phyloP scores from a whole-genome alignment of 2,113 vertebrate species.

The Tricholaema leucomelas region DNA sequence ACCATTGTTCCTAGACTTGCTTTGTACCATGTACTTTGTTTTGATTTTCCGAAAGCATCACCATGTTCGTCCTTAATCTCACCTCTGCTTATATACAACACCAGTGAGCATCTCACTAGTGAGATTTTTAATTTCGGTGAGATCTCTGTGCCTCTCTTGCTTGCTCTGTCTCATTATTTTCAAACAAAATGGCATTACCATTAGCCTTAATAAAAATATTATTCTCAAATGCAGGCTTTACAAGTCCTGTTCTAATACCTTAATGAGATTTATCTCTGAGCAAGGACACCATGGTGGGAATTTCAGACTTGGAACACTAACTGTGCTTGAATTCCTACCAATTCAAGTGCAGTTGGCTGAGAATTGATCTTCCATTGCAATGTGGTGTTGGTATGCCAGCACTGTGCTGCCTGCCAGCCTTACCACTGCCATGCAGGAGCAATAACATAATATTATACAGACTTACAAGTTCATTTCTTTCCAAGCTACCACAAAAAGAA shows the following conservation, averaged over 20 bases:
- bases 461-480: conserved; percentile 24
- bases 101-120: background rate
- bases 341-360: conserved; percentile 13
- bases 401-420: conserved; percentile 33
- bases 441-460: conserved; percentile 3
- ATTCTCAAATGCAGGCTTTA: background rate
- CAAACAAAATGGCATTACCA: background rate
- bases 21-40: background rate
- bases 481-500: background rate
- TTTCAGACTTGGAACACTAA: conserved; percentile 20
- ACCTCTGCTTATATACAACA: background rate
- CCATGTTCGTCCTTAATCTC: background rate
- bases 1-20: background rate
- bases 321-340: conserved; percentile 33
- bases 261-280: background rate
- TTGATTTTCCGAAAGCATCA: background rate
- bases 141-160: background rate
- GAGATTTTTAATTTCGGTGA: background rate
- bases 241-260: background rate
- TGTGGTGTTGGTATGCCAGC: conserved; percentile 21
- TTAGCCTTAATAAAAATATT: background rate
- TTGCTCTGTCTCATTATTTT: background rate
- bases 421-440: background rate
- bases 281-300: background rate
- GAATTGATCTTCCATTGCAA: conserved; percentile 51